Evolutionary conservation across 2,888 invertebrate genomes (phyloP), one percentile per base, ranked within the genome.

Genomic region (Leptopterna dolabrata): DNA sequence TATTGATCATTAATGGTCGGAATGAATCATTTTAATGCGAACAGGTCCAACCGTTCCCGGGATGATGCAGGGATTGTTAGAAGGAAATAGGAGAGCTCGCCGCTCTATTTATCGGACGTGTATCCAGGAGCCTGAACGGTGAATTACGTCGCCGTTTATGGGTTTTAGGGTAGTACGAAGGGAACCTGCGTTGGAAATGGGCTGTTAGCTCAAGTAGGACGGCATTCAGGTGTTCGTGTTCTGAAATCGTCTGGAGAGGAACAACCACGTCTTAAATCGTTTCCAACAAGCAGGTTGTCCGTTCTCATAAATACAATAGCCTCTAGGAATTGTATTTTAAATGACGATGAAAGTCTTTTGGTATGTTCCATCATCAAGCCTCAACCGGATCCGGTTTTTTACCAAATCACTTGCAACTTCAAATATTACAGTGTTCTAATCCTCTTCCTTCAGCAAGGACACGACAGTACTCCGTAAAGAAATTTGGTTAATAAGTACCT

Each of bases 11-110:
- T 80, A 80, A 80, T 80, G 80, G 80, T n/a, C 24, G 45, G 45
- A 80, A 80, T 80, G 80, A 80, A 80, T 80, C 80, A 80, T 80
- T 80, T 80, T 80, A 80, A 80, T 80, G 80, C 47, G 80, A 76
- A 29, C 76, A 76, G 76, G 76, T 76, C 76, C 76, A 24, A 36
- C 29, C 30, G 29, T 76, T 47, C 47, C 30, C 1, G 1, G 76
- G 76, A 30, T 29, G 76, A 36, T 29, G 76, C n/a, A 27, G 76
- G 76, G 76, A 36, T 76, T 29, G 76, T 70, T 70, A 70, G 70
- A 70, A 29, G 29, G 70, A 70, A 70, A 70, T 70, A 19, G 70
- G 70, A 29, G 70, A 36, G 36, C 29, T 29, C 70, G 1, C 70
- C 2, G 27, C 76, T 30, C 76, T 76, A 76, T 76, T 76, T 76